Evolutionary conservation across 2,113 vertebrate genomes (phyloP).

Genomic region (Euleptes europaea): DNA sequence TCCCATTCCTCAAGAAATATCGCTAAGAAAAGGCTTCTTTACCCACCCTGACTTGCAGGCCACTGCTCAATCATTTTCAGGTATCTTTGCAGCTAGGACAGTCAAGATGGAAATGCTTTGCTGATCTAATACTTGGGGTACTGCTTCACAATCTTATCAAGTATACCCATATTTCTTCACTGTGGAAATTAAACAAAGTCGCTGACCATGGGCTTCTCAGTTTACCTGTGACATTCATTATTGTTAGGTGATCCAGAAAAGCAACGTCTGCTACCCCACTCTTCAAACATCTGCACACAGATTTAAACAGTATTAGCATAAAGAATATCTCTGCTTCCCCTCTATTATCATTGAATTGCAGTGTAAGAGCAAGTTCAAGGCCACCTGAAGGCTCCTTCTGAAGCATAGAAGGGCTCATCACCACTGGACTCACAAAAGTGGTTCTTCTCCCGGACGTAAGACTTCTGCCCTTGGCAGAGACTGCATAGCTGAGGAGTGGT

Average conservation of each 20-base stretch:
- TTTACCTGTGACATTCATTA: conserved; percentile 81
- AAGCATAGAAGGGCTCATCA: conserved; percentile 86
- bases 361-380: not conserved
- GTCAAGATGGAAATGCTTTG: not conserved
- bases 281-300: conserved; percentile 80
- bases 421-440: conserved; percentile 87
- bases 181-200: not conserved
- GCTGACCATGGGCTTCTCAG: not conserved
- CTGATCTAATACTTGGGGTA: not conserved
- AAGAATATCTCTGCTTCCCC: not conserved
- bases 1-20: not conserved
- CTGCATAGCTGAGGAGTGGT: conserved; percentile 77
- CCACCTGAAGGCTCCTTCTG: conserved; percentile 88
- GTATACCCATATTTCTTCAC: not conserved
- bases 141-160: not conserved
- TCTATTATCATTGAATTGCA: not conserved
- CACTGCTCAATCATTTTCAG: not conserved
- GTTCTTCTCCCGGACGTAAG: conserved; percentile 84
- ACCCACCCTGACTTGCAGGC: not conserved
- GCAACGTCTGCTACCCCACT: conserved; percentile 84
- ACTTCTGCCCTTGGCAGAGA: conserved; percentile 85
- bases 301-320: conserved; percentile 19
- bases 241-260: conserved; percentile 85
- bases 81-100: not conserved
- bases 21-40: not conserved